Conservation (phyloP, 2,113 vertebrate genomes). For the Pontoporia blainvillei region DNA sequence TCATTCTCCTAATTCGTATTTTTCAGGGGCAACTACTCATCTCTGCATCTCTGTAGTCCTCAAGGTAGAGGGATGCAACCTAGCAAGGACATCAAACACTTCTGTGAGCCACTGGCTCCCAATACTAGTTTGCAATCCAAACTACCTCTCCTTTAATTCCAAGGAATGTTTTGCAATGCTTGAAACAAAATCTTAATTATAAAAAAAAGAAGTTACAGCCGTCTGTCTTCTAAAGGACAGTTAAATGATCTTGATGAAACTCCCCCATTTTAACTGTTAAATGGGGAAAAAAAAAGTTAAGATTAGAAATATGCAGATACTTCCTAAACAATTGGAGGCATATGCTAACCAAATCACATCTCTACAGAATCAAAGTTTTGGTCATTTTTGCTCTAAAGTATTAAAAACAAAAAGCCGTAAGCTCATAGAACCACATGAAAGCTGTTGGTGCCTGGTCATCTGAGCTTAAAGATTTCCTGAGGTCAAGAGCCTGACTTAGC, state of each 20-base stretch:
- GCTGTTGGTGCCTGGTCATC: background rate
- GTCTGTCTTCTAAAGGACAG: background rate
- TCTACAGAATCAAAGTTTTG: background rate
- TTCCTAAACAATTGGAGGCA: constrained; percentile 1
- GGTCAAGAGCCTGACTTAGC: background rate
- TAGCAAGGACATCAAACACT: background rate
- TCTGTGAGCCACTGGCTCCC: no score
- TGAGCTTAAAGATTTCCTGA: background rate
- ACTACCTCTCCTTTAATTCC: background rate
- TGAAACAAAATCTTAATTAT: background rate
- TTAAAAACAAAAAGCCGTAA: background rate
- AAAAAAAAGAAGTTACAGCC: background rate
- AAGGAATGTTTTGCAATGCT: background rate
- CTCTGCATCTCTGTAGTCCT: background rate
- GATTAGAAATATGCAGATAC: background rate
- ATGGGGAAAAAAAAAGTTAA: background rate
- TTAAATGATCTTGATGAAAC: background rate
- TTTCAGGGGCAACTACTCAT: background rate
- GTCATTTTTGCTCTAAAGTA: background rate
- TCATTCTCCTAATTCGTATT: background rate
- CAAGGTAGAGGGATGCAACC: background rate
- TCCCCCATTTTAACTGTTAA: background rate
- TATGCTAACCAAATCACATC: background rate
- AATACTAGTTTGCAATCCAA: background rate
- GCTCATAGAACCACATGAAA: background rate